Percentiles rank a stretch among this genome's conserved stretches.
Conservation (phyloP, 1,140 invertebrate species). For the Zaprionus davidi region DNA sequence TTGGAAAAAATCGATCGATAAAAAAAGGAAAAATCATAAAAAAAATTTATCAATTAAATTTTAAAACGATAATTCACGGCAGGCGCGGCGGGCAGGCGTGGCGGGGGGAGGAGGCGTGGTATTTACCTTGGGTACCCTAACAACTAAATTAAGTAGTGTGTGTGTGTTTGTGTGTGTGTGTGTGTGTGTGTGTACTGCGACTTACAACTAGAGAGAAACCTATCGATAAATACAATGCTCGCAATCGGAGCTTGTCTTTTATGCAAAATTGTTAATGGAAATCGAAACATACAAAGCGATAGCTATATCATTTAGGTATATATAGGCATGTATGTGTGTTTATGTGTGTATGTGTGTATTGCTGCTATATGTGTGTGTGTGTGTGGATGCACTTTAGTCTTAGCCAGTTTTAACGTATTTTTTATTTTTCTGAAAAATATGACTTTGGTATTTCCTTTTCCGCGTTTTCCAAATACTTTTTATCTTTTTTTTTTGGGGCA, state of each 20-base stretch:
- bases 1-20: constrained; percentile 18
- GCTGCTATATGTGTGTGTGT: constrained; percentile 19
- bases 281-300: constrained; percentile 64
- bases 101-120: constrained; percentile 10
- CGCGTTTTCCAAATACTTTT: constrained; percentile 17
- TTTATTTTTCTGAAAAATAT: constrained; percentile 83
- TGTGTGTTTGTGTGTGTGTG: constrained; percentile 10
- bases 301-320: constrained; percentile 19
- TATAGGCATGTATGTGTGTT: constrained; percentile 30
- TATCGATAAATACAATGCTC: constrained; percentile 75
- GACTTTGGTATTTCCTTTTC: constrained; percentile 76
- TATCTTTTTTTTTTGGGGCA: constrained; percentile 14
- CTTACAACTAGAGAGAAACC: constrained; percentile 49
- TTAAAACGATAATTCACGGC: background rate
- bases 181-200: constrained; percentile 42
- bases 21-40: constrained; percentile 50
- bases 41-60: constrained; percentile 30
- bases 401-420: constrained; percentile 51
- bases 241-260: constrained; percentile 71
- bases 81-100: background rate
- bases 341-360: constrained; percentile 31
- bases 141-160: constrained; percentile 31
- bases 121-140: constrained; percentile 42
- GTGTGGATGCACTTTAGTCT: constrained; percentile 49
- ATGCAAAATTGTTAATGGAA: constrained; percentile 71